These are phyloP conservation scores for Diaphora mendica DNA, from an alignment of 2,888 invertebrate species.

Conservation along the genomic window DNA sequence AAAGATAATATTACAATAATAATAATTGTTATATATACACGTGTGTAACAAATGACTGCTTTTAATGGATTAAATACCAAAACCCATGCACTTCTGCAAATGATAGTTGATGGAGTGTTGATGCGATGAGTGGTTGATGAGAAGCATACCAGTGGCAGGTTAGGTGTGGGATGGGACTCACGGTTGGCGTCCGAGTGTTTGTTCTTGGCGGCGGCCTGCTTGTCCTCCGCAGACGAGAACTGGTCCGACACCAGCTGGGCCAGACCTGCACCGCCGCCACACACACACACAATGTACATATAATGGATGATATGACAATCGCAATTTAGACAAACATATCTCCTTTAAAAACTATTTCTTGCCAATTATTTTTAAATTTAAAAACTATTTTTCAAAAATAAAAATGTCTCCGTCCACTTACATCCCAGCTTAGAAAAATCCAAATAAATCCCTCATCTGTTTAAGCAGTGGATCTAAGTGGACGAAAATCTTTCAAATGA, in stretches of 20 bases:
- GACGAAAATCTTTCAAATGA: too few relatives aligned
- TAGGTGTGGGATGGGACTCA: slow-evolving; percentile 55
- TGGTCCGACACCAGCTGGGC: slow-evolving; percentile 82
- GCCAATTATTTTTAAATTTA: too few relatives aligned
- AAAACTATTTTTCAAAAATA: too few relatives aligned
- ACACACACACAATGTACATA: slow-evolving; percentile 16
- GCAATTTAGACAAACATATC: slow-evolving; percentile 12
- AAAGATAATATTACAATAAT: too few relatives aligned
- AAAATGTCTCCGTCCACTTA: too few relatives aligned
- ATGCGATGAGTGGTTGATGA: neutral
- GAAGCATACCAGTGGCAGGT: neutral
- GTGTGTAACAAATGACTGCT: neutral
- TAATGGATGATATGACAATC: slow-evolving; percentile 19
- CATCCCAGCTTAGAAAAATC: too few relatives aligned
- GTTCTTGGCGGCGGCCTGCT: slow-evolving; percentile 56
- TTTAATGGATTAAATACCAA: neutral
- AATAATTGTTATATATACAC: too few relatives aligned
- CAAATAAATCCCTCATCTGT: too few relatives aligned
- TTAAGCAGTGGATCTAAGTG: too few relatives aligned
- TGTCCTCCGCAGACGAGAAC: slow-evolving; percentile 72
- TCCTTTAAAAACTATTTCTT: too few relatives aligned
- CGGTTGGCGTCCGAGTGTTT: slow-evolving; percentile 57
- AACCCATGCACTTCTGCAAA: neutral
- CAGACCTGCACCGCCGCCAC: slow-evolving; percentile 64
- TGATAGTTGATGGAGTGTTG: neutral